Evolutionary conservation across 2,888 invertebrate species (phyloP).

Genomic region (Scaeva pyrastri): DNA sequence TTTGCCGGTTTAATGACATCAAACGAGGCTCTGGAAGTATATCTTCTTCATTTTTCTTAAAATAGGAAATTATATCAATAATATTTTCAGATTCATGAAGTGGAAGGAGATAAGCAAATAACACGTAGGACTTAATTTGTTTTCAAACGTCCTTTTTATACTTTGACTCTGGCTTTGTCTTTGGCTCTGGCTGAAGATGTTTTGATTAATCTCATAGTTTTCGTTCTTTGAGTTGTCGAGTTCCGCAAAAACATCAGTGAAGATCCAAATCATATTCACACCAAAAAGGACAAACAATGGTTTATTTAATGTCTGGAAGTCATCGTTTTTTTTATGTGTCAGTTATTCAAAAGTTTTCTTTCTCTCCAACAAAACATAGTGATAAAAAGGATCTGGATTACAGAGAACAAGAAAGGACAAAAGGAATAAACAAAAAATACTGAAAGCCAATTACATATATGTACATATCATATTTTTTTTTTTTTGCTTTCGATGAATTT

Average conservation of each 20-base stretch:
- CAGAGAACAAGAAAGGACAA: not conserved
- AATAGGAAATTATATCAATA: constrained; percentile 42
- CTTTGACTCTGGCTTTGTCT: not conserved
- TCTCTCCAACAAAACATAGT: not conserved
- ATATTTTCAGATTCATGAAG: constrained; percentile 62
- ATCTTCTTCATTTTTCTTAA: constrained; percentile 8
- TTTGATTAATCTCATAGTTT: constrained; percentile 12
- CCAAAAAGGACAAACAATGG: constrained; percentile 13
- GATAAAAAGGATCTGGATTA: not conserved
- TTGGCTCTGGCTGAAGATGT: not conserved
- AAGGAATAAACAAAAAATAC: not conserved
- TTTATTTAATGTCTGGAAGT: constrained; percentile 9
- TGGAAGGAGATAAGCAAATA: constrained; percentile 57
- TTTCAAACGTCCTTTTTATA: not conserved
- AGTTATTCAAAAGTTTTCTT: not conserved
- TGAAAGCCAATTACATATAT: no score
- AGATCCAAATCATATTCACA: constrained; percentile 10
- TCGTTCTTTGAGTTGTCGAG: not conserved
- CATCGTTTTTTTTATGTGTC: constrained; percentile 1
- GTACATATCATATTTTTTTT: no score
- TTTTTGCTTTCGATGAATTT: no score
- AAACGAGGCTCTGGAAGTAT: constrained; percentile 17
- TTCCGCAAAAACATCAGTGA: not conserved
- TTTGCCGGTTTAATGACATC: constrained; percentile 38
- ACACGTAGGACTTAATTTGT: constrained; percentile 6